A percentile compares a stretch with the other conserved stretches of the same genome.
Conservation (phyloP, 2,113 vertebrate genomes). For the Steatornis caripensis region DNA sequence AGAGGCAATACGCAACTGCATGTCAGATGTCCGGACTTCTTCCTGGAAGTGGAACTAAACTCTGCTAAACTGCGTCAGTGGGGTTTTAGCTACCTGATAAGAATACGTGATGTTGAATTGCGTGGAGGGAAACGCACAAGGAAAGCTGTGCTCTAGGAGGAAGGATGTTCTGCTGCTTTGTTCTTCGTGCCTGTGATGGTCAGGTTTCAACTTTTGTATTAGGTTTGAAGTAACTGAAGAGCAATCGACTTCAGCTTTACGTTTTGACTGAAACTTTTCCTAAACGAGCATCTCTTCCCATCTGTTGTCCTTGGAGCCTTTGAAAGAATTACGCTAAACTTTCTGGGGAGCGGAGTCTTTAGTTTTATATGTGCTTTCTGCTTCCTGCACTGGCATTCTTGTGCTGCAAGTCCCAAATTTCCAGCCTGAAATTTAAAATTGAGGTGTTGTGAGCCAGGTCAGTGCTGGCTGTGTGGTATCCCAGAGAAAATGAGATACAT, state of each 20-base stretch:
- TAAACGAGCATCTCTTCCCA: not conserved
- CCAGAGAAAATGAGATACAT: not conserved
- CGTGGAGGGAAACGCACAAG: not conserved
- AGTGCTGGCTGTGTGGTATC: not conserved
- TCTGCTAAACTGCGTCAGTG: not conserved
- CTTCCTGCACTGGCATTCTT: not conserved
- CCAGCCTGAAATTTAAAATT: not conserved
- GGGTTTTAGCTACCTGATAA: not conserved
- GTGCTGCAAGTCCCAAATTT: not conserved
- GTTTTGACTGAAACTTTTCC: not conserved
- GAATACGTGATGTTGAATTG: not conserved
- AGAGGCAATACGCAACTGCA: not conserved
- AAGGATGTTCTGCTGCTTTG: not conserved
- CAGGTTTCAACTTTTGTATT: not conserved
- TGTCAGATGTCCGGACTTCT: accelerated
- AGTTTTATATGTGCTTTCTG: not conserved
- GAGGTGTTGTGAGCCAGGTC: not conserved
- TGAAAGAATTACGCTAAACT: not conserved
- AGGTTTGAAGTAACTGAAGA: not conserved
- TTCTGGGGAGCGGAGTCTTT: not conserved
- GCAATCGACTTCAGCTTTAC: not conserved
- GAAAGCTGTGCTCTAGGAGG: not conserved
- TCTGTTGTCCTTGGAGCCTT: not conserved
- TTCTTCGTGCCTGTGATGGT: not conserved
- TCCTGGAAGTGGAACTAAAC: not conserved